Conservation (phyloP, 2,797 vertebrate species). For the Argentina silus region DNA sequence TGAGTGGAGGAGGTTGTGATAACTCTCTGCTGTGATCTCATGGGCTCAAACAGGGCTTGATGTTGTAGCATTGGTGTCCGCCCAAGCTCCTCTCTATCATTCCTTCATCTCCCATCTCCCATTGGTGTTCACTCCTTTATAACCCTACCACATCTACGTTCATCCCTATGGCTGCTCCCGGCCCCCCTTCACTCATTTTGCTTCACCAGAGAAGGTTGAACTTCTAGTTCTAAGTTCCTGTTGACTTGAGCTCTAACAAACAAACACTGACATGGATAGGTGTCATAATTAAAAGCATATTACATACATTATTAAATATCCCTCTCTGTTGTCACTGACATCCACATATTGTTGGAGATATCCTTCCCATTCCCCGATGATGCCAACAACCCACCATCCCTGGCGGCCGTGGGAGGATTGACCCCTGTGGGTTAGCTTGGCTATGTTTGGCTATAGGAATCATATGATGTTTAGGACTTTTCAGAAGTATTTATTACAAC, state of each 20-base stretch:
- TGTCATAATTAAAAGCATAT: not conserved
- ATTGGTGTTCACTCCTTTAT: conserved; percentile 44
- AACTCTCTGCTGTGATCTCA: conserved; percentile 39
- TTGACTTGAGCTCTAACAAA: not conserved
- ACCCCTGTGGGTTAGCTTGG: too few relatives aligned
- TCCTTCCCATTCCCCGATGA: too few relatives aligned
- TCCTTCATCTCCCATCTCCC: conserved; percentile 48
- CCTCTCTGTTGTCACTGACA: not conserved
- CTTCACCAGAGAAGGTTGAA: not conserved
- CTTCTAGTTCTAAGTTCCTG: not conserved
- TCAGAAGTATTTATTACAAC: too few relatives aligned
- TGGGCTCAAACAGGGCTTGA: conserved; percentile 37
- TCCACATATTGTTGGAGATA: too few relatives aligned
- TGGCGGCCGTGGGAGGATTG: too few relatives aligned
- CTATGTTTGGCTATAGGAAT: too few relatives aligned
- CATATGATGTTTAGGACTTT: too few relatives aligned
- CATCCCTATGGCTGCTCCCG: conserved; percentile 23
- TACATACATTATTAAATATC: not conserved
- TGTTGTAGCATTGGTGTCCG: conserved; percentile 29
- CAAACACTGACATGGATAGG: not conserved
- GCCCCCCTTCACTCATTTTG: not conserved
- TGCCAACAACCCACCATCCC: too few relatives aligned
- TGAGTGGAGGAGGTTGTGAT: conserved; percentile 27
- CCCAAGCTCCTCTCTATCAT: conserved; percentile 28
- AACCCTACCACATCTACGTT: conserved; percentile 35